Percentiles rank a stretch among this genome's conserved stretches.
Evolutionary conservation across 2,888 invertebrate genomes (phyloP).

Genomic region (Stenotaenia linearis): DNA sequence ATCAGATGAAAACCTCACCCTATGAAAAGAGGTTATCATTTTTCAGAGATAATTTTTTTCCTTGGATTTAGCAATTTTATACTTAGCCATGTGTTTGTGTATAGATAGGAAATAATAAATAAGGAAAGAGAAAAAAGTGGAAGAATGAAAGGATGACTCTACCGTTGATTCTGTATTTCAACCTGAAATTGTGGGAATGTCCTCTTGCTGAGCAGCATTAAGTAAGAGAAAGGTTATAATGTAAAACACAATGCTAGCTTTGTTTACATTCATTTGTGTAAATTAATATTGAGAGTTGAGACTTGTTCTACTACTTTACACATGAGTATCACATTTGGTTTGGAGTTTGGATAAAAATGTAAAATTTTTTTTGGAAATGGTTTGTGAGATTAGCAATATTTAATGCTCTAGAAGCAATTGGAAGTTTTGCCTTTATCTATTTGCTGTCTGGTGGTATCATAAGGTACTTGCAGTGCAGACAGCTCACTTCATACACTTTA

Average conservation of each 20-base stretch:
- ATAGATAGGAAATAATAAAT: neutral
- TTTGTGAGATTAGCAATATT: no score
- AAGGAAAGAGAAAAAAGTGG: neutral
- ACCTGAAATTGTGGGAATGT: neutral
- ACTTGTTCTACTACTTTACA: neutral
- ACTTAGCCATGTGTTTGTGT: neutral
- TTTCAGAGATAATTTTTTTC: constrained; percentile 6
- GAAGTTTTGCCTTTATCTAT: no score
- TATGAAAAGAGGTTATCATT: constrained; percentile 10
- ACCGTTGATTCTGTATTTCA: neutral
- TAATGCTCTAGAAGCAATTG: no score
- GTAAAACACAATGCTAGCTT: neutral
- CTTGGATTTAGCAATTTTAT: constrained; percentile 5
- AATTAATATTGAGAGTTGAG: neutral
- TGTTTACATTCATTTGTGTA: neutral
- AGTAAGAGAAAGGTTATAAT: neutral
- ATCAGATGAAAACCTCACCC: constrained; percentile 11
- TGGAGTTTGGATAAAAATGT: no score
- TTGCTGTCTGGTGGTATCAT: no score
- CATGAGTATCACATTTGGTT: neutral
- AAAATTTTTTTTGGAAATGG: no score
- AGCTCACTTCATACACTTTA: no score
- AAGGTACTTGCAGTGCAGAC: no score
- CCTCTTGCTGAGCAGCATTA: constrained; percentile 24
- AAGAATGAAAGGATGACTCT: neutral